These are phyloP conservation scores for Stegana nigrithorax DNA, from an alignment of 2,888 invertebrate species.

Conservation along the genomic window DNA sequence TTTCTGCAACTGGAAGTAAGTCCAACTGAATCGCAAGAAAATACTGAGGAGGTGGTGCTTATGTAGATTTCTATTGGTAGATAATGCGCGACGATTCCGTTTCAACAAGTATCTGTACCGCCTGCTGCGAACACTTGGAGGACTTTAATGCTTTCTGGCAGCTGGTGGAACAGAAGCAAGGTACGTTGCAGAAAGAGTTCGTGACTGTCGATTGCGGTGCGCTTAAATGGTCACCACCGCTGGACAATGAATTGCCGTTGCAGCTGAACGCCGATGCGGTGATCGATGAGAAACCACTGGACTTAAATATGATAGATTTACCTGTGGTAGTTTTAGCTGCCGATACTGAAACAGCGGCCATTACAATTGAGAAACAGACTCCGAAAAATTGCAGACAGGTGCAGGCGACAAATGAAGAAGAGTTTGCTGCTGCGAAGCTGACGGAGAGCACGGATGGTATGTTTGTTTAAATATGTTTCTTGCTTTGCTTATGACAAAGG, in stretches of 20 bases:
- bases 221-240: slow-evolving; percentile 42
- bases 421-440: neutral
- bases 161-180: slow-evolving; percentile 49
- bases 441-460: neutral
- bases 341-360: neutral
- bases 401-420: neutral
- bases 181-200: slow-evolving; percentile 48
- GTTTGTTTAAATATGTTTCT: neutral
- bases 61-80: slow-evolving; percentile 21
- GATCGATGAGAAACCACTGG: slow-evolving; percentile 50
- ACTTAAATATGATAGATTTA: slow-evolving; percentile 19
- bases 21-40: neutral
- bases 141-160: slow-evolving; percentile 52
- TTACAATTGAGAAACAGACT: neutral
- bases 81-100: slow-evolving; percentile 47
- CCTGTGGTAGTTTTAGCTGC: neutral
- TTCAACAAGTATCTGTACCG: slow-evolving; percentile 47
- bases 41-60: neutral
- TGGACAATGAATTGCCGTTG: slow-evolving; percentile 47
- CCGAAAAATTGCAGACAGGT: neutral
- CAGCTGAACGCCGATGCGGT: slow-evolving; percentile 41
- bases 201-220: slow-evolving; percentile 45
- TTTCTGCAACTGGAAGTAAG: slow-evolving; percentile 51
- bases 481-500: too few relatives aligned
- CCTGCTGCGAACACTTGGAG: slow-evolving; percentile 51